phyloP scores from a whole-genome alignment of 2,113 vertebrate genomes.

The Bostrychus sinensis region DNA sequence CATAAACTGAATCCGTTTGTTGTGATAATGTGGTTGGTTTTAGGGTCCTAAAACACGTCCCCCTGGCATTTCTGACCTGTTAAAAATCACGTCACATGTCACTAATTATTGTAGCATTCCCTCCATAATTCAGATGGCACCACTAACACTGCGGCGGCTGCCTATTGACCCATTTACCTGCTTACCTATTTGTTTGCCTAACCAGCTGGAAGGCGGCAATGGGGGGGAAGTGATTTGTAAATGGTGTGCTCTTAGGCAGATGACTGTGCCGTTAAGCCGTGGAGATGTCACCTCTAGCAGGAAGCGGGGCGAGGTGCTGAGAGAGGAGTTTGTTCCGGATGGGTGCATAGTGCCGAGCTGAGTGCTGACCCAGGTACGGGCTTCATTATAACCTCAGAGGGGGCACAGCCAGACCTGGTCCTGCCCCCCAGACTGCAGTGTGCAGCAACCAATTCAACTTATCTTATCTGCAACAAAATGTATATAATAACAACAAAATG shows the following conservation, averaged over 20 bases:
- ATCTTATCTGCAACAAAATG: no score
- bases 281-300: conserved; percentile 73
- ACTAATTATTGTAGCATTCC: no score
- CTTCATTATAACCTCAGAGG: conserved; percentile 70
- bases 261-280: conserved; percentile 70
- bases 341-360: conserved; percentile 72
- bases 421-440: conserved; percentile 29
- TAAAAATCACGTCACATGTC: no score
- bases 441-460: conserved; percentile 24
- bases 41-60: no score
- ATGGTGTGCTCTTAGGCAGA: conserved; percentile 76
- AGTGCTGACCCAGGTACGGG: conserved; percentile 73
- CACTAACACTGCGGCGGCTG: conserved; percentile 7
- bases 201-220: conserved; percentile 64
- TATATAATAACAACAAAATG: no score
- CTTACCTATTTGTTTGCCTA: conserved; percentile 62
- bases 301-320: conserved; percentile 64
- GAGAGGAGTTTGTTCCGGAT: conserved; percentile 74
- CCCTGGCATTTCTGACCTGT: no score
- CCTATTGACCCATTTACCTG: conserved; percentile 39
- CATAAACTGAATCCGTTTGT: no score
- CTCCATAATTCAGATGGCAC: conserved; percentile 22
- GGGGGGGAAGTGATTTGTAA: conserved; percentile 71
- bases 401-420: conserved; percentile 39
- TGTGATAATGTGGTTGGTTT: no score